phyloP scores from a whole-genome alignment of 2,113 vertebrate species.

The Pseudorhombus dupliciocellatus region DNA sequence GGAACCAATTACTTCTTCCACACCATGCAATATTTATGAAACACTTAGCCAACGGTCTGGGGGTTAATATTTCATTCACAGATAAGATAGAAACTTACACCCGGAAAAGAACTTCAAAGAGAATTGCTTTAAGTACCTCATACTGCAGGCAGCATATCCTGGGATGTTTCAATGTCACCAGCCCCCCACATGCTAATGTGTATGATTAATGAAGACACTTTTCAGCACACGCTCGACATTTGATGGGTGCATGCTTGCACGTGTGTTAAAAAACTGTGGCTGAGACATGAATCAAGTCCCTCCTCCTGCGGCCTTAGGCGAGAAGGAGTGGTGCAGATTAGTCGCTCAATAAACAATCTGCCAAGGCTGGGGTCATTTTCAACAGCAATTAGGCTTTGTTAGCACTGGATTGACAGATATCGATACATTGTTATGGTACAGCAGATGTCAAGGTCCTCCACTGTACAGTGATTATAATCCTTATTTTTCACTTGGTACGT shows the following conservation, averaged over 20 bases:
- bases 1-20: conserved; percentile 76
- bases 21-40: conserved; percentile 79
- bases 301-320: conserved; percentile 27
- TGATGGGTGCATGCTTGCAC: conserved; percentile 50
- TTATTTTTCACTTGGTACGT: conserved; percentile 29
- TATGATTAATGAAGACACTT: conserved; percentile 54
- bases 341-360: conserved; percentile 78
- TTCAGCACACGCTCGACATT: conserved; percentile 31
- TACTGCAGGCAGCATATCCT: conserved; percentile 27
- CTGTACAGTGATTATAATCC: conserved; percentile 34
- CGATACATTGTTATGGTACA: conserved; percentile 40
- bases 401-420: conserved; percentile 27
- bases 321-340: conserved; percentile 64
- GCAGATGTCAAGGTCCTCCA: conserved; percentile 25
- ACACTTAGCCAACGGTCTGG: conserved; percentile 75
- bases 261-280: conserved; percentile 54
- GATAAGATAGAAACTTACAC: conserved; percentile 66
- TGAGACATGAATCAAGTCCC: conserved; percentile 64
- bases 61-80: conserved; percentile 80
- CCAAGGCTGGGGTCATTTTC: conserved; percentile 56
- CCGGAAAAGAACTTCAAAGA: conserved; percentile 63
- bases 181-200: conserved; percentile 21
- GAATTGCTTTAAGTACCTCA: conserved; percentile 52
- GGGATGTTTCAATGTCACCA: conserved; percentile 52
- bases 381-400: conserved; percentile 66